Conservation (phyloP, 2,888 invertebrate species). For the Diplazon laetatorius region DNA sequence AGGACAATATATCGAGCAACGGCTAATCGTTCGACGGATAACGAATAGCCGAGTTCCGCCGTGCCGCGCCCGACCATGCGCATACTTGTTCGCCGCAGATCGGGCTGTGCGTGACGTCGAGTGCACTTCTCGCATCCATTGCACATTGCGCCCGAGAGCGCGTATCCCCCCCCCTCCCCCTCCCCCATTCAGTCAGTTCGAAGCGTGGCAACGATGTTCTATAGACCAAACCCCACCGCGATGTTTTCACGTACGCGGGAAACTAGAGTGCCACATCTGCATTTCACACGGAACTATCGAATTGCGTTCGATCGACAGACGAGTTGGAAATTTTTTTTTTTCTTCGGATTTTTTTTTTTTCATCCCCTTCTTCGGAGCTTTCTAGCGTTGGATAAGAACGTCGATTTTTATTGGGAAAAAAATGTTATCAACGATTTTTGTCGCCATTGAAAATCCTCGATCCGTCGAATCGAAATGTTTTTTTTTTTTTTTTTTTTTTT, state of each 20-base stretch:
- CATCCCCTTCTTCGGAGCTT: no score
- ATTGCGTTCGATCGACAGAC: conserved; percentile 13
- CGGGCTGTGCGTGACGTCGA: conserved; percentile 37
- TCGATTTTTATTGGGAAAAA: no score
- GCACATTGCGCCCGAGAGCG: conserved; percentile 28
- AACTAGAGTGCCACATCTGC: background rate
- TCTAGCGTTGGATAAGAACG: no score
- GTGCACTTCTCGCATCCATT: conserved; percentile 50
- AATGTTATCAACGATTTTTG: no score
- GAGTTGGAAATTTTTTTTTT: background rate
- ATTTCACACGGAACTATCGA: conserved; percentile 1
- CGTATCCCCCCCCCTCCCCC: no score
- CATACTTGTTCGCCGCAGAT: conserved; percentile 41
- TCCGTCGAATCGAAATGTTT: no score
- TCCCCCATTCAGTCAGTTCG: conserved; percentile 31
- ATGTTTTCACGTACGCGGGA: background rate
- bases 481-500: background rate
- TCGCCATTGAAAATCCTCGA: no score
- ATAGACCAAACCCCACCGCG: background rate
- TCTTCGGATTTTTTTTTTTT: no score
- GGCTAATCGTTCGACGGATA: conserved; percentile 30
- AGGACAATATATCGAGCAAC: conserved; percentile 16
- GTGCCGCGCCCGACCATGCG: conserved; percentile 9
- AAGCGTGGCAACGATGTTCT: conserved; percentile 17
- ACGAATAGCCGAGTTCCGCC: conserved; percentile 23